Base-by-base conservation (phyloP, 2,113 vertebrate genomes). In the Clinocottus analis region DNA sequence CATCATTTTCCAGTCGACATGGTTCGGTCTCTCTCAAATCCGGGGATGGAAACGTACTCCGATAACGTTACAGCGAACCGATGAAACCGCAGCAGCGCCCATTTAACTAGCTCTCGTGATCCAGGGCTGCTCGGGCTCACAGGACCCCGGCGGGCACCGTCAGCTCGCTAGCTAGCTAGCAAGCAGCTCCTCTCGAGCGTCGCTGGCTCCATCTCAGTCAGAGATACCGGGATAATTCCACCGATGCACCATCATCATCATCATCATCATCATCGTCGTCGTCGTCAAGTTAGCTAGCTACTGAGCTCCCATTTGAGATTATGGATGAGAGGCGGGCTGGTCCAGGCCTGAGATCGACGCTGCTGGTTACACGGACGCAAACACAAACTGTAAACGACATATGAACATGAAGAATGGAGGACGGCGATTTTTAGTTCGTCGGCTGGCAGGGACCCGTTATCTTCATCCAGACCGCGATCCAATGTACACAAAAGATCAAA, bases 181-280 rank as follows among this genome's bases (percentile, higher is more conserved):
- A 75, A 82, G 88, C 88, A 67, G 69, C 84, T 89, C 88, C 89
- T 43, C 58, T 82, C 55, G 61, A 82, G 67, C 79, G 81, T 80
- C 80, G 77, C 85, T 75, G 91, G 87, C 76, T 85, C 89, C 91
- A 92, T 94, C 91, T 93, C 93, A 91, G 83, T 77, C 85, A 27
- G 67, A 89, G 85, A 86, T 85, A 72, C 88, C 80, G 81, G 91
- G 91, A 89, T 90, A 80, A 92, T 75, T 91, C 87, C 92, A 76
- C 75, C 35, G 84, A 87, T 84, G 87, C 90, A 90, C 70, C 91
- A 78, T 58, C 86, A 51, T 74, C 87, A 55, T 59, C 75, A 53
- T 25, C 62, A 67, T 63, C 75, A 43, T 49, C 45, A 7, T 47
- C 45, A 17, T n/a, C n/a, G n/a, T n/a, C n/a, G n/a, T 47, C 45